A percentile compares a stretch with the other conserved stretches of the same genome.
These are phyloP conservation scores for Lasiommata megera DNA, from an alignment of 2,888 invertebrate species.

Conservation along the genomic window DNA sequence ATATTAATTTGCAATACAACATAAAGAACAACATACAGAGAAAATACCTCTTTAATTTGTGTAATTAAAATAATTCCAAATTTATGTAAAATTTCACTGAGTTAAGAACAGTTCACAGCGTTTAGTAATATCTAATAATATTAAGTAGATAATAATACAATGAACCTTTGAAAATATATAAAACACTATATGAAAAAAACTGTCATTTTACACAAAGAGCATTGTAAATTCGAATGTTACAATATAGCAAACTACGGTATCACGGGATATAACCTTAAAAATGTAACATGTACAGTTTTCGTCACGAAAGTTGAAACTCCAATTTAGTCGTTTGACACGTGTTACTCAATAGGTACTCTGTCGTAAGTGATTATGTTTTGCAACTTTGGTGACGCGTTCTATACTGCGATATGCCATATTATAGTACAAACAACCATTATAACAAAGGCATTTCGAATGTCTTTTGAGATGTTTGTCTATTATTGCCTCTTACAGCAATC, in stretches of 20 bases:
- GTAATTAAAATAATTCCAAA: too few relatives aligned
- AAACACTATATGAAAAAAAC: not conserved
- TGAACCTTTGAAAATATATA: not conserved
- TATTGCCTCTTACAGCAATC: not conserved
- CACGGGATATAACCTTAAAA: not conserved
- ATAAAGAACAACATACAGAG: too few relatives aligned
- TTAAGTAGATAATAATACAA: not conserved
- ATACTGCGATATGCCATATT: not conserved
- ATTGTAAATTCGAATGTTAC: conserved; percentile 2
- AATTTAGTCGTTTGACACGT: too few relatives aligned
- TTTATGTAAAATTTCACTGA: not conserved
- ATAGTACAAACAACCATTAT: conserved; percentile 1
- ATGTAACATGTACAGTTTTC: too few relatives aligned
- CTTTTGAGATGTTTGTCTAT: not conserved
- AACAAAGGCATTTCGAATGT: conserved; percentile 10
- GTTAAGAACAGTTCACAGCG: not conserved
- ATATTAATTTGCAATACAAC: too few relatives aligned
- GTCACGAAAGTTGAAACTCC: too few relatives aligned
- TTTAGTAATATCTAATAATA: not conserved
- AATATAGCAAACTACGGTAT: not conserved
- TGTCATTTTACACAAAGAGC: not conserved
- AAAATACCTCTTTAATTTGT: too few relatives aligned
- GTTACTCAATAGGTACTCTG: too few relatives aligned
- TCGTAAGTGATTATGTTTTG: too few relatives aligned
- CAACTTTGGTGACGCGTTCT: not conserved